Conservation (phyloP, 2,888 invertebrate genomes). For the Sinohyriopsis cumingii region DNA sequence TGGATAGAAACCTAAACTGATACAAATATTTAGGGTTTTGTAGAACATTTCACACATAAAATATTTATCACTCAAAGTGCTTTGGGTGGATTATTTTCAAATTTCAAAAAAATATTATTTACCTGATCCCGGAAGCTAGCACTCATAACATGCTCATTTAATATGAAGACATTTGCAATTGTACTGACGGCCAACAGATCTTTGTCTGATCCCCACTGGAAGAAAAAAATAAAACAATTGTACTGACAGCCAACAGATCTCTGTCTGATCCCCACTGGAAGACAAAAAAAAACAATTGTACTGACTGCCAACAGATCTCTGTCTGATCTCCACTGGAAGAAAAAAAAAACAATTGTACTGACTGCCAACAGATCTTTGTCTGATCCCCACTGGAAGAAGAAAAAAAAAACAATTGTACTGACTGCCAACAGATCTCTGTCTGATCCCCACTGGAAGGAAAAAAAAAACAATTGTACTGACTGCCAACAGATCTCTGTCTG, state of each 20-base stretch:
- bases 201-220: constrained; percentile 75
- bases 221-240: constrained; percentile 70
- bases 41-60: no score
- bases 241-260: constrained; percentile 73
- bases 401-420: constrained; percentile 71
- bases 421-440: constrained; percentile 72
- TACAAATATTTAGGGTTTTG: no score
- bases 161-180: constrained; percentile 82
- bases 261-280: constrained; percentile 75
- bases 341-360: constrained; percentile 75
- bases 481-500: constrained; percentile 70
- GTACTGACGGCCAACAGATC: constrained; percentile 73
- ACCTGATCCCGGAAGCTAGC: constrained; percentile 83
- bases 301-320: constrained; percentile 73
- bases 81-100: no score
- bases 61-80: no score
- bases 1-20: no score
- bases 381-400: constrained; percentile 76
- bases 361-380: constrained; percentile 72
- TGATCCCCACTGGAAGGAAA: constrained; percentile 75
- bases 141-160: constrained; percentile 89
- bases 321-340: constrained; percentile 75
- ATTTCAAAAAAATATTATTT: constrained; percentile 33
- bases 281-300: constrained; percentile 78
- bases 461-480: constrained; percentile 72